Evolutionary conservation across 2,888 invertebrate genomes (phyloP).

Genomic region (Drosophila neutralis): DNA sequence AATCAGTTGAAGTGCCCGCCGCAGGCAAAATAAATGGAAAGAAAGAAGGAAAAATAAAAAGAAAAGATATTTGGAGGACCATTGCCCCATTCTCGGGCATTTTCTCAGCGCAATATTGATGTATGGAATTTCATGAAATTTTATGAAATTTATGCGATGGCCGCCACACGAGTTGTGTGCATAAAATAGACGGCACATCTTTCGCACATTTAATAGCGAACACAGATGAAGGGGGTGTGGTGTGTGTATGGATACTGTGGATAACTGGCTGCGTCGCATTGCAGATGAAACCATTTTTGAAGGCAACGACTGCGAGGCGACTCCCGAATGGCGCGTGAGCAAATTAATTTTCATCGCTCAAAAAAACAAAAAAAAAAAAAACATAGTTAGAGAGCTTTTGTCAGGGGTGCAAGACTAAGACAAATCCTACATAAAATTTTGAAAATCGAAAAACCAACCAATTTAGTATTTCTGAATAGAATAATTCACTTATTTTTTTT

Average conservation of each 20-base stretch:
- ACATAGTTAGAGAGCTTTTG: neutral
- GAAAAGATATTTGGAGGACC: slow-evolving; percentile 8
- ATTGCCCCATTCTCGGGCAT: slow-evolving; percentile 25
- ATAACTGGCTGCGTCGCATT: slow-evolving; percentile 70
- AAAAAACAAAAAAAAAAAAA: slow-evolving; percentile 33
- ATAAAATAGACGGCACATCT: slow-evolving; percentile 61
- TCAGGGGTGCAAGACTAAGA: neutral
- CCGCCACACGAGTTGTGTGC: slow-evolving; percentile 46
- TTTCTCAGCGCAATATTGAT: slow-evolving; percentile 56
- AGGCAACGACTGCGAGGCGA: slow-evolving; percentile 31
- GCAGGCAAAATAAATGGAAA: slow-evolving; percentile 1
- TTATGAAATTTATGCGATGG: slow-evolving; percentile 70
- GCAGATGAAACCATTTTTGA: slow-evolving; percentile 72
- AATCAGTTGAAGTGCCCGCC: slow-evolving; percentile 48
- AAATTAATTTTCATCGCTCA: slow-evolving; percentile 72
- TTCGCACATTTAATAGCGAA: slow-evolving; percentile 49
- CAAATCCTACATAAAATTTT: neutral
- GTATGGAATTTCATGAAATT: slow-evolving; percentile 70
- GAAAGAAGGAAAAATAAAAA: neutral
- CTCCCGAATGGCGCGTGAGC: slow-evolving; percentile 71
- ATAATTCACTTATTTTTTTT: neutral
- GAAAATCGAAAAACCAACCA: too few species aligned
- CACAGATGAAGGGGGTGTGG: neutral
- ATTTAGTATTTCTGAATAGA: neutral
- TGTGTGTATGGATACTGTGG: slow-evolving; percentile 16